These are phyloP conservation scores for Crotalus viridis DNA, from an alignment of 2,113 vertebrate genomes.

Conservation along the genomic window DNA sequence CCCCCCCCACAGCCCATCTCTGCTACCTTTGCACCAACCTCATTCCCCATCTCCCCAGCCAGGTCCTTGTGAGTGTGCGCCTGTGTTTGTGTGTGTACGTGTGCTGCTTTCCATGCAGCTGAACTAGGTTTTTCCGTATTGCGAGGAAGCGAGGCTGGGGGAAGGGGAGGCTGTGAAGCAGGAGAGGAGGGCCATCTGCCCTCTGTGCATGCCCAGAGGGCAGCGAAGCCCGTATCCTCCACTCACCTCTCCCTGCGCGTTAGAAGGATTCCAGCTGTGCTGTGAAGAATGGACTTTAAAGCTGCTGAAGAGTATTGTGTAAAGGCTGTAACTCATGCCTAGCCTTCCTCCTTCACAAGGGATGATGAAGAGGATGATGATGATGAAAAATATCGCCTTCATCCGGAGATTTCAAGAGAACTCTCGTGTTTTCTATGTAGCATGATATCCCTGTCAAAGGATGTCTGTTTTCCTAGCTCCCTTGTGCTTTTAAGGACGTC, in stretches of 20 bases:
- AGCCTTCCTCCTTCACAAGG: background rate
- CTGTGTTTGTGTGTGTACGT: background rate
- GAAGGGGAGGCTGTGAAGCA: background rate
- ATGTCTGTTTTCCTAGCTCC: background rate
- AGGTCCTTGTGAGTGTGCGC: background rate
- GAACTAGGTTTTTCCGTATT: background rate
- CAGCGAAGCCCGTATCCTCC: rapidly evolving
- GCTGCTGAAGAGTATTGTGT: rapidly evolving
- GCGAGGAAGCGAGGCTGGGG: no score
- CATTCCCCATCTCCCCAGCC: background rate
- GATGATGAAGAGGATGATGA: background rate
- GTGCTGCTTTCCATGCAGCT: background rate
- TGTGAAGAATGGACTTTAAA: background rate
- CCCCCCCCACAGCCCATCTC: no score
- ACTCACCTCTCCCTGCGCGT: background rate
- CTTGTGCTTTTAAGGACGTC: background rate
- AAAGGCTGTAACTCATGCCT: background rate
- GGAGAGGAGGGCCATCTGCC: background rate
- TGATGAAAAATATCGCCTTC: background rate
- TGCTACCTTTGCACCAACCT: background rate
- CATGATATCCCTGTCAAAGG: no score
- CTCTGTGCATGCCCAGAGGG: background rate
- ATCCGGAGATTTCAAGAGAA: background rate
- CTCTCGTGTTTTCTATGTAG: background rate
- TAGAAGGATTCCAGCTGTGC: no score